Base-by-base conservation (phyloP, 2,113 vertebrate species). In the Turdus rufiventris region DNA sequence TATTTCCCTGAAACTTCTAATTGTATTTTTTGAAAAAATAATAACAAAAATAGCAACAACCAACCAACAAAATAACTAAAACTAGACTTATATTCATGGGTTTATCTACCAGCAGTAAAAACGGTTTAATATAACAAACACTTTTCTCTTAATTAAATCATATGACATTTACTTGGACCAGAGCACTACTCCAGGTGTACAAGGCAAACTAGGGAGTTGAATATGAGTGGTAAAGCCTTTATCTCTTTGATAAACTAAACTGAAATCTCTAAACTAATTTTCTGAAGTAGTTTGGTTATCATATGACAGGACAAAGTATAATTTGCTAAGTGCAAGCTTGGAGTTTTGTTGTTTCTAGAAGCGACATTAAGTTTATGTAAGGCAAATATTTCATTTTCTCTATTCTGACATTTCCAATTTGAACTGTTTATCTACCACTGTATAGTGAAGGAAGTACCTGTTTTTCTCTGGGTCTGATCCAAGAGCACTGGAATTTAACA, bases 201-300 rank as follows among this genome's bases (percentile, higher is more conserved):
- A 75, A 89, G 28, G 48, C 18, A 89, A 78, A 82, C 38, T 13
- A 81, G 19, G n/a, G 40, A 87, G 61, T 31, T 75, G 53, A 89
- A 63, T 8, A 66, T 63, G 34, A 62, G 47, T n/a, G 12, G 9
- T 71, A 80, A 90, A 93, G 54, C 29, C n/a, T 79, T 93, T 83
- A 82, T 91, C 70, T 87, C 11, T 78, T 81, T 74, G 43, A 95
- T 67, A 95, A 91, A 72, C n/a, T 60, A 91, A 19, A 78, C 2
- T 51, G 31, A 91, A 87, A 78, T 78, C 28, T 94, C 73, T 40
- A 75, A 92, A 91, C 43, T 85, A 78, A 95, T 94, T 94, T 93
- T 91, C 88, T 89, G 54, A 94, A 93, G 81, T 94, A 75, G 85
- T 78, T 71, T 60, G 9, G 28, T 84, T 89, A 88, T 40, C 43